Base-by-base conservation (phyloP, 2,888 invertebrate species). In the Phoronis australis region DNA sequence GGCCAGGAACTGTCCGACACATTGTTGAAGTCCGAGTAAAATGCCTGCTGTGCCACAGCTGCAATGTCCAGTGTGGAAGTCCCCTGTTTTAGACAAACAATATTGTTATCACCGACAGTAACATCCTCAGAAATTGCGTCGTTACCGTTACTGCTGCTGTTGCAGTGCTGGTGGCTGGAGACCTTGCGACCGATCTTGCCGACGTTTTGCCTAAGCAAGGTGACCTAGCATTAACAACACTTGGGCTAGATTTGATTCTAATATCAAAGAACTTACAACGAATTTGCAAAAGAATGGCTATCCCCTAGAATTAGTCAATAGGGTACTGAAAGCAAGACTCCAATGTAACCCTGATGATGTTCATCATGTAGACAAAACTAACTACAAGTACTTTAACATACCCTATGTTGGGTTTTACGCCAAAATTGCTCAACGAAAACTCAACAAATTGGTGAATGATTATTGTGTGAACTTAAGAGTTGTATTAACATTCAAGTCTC, bases 211-310 rank as follows among this genome's bases (percentile, higher is more conserved):
- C 85, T 84, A 9, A 87, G 76, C 21, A 85, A 69, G 1, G 85
- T 87, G 4, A 89, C 64, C 76, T 62, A 55, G 37, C 93, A 88
- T 42, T 86, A 84, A 0, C 92, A 91, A 38, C 86, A 81, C 56
- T 84, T 83, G 1, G 85, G 82, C 64, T 87, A 88, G 4, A 86
- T 83, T 4, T 85, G 82, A 69, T 90, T 90, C 27, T 86, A 41
- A 94, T 84, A 73, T 93, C 92, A 23, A 94, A 85, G 67, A 93
- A 92, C n/a, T 91, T 91, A 48, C 93, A 80, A 31, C 84, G 83
- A 43, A 70, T 68, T 3, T 86, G 85, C 57, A 86, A 84, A 0
- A 91, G 89, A 46, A 94, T 74, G 0, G 90, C 89, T 5, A 94
- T 79, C 74, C 94, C 94, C n/a, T n/a, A n/a, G n/a, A n/a, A n/a